Evolutionary conservation across 2,113 vertebrate species (phyloP).

Genomic region (Oxyura jamaicensis): DNA sequence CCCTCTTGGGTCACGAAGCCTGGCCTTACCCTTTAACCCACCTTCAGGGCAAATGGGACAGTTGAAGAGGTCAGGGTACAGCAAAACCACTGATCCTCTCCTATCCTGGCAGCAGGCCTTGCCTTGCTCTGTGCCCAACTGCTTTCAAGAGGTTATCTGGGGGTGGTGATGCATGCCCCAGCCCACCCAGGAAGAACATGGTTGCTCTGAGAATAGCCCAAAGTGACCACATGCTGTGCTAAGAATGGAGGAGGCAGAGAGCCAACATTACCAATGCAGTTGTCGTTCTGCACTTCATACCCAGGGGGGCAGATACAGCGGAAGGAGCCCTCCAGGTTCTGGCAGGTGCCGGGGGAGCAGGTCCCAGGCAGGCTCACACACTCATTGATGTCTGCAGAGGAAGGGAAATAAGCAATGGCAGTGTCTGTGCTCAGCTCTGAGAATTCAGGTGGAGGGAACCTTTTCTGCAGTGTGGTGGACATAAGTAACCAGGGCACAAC

Average conservation of each 20-base stretch:
- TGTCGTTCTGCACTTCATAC: slow-evolving; percentile 91
- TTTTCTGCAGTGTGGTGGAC: neutral
- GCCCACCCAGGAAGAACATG: neutral
- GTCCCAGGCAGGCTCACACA: slow-evolving; percentile 86
- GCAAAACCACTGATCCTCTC: neutral
- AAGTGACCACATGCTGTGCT: neutral
- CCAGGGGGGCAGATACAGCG: slow-evolving; percentile 92
- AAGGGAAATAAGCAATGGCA: neutral
- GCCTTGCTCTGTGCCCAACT: neutral
- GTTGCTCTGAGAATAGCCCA: neutral
- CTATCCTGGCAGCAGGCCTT: accelerated
- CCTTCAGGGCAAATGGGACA: neutral
- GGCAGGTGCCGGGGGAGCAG: slow-evolving; percentile 92
- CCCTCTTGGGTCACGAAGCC: neutral
- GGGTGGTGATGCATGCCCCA: neutral
- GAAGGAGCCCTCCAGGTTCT: slow-evolving; percentile 94
- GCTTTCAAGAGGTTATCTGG: neutral
- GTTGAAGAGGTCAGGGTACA: neutral
- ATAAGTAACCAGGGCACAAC: neutral
- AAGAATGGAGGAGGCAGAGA: neutral
- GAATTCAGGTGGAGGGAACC: neutral
- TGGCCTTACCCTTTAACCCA: neutral
- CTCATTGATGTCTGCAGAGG: slow-evolving; percentile 87
- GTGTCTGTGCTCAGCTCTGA: neutral
- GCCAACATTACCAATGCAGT: slow-evolving; percentile 85